Evolutionary conservation across 2,888 invertebrate genomes (phyloP), one percentile per base, ranked within the genome.

Genomic region (Melanophora roralis): DNA sequence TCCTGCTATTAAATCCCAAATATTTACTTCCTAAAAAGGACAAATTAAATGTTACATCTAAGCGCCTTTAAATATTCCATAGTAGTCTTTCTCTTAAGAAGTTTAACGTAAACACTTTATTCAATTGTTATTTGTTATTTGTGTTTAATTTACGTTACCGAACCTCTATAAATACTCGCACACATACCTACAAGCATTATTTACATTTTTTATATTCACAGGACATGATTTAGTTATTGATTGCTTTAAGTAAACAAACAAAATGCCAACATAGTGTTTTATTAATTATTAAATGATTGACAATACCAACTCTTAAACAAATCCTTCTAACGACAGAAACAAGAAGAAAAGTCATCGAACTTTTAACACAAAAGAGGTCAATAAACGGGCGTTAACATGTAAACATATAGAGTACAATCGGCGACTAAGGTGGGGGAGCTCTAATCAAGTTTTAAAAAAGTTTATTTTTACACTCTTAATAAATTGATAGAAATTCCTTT

Each of bases 211-310:
- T 21, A 16, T 9, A 40, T 14, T 23, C 27, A 27, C 43, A 53
- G 34, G 6, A 53, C 36, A 53, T 62, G 34, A 16, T 21, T 60
- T 36, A 55, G 45, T 64, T 64, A 73, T 65, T 65, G 65, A 65
- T 65, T 57, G 38, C 21, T 32, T 65, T 57, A 73, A 73, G 36
- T 47, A 65, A 73, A 73, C 65, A 65, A 47, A 47, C 19, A 23
- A 55, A 47, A 55, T 49, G 51, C 51, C 73, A 73, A 73, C 73
- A 47, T 34, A 43, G 21, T 47, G 9, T 43, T 49, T 57, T 49
- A 59, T 67, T 51, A 23, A 74, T 67, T 51, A 60, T 36, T 49
- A 51, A 60, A 51, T 59, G 74, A 67, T 74, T 74, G 74, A 67
- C 74, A 67, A 36, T 16, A 59, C 23, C 49, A 67, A 23, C 12